Evolutionary conservation across 2,888 invertebrate genomes (phyloP).

Genomic region (Rhagium mordax): DNA sequence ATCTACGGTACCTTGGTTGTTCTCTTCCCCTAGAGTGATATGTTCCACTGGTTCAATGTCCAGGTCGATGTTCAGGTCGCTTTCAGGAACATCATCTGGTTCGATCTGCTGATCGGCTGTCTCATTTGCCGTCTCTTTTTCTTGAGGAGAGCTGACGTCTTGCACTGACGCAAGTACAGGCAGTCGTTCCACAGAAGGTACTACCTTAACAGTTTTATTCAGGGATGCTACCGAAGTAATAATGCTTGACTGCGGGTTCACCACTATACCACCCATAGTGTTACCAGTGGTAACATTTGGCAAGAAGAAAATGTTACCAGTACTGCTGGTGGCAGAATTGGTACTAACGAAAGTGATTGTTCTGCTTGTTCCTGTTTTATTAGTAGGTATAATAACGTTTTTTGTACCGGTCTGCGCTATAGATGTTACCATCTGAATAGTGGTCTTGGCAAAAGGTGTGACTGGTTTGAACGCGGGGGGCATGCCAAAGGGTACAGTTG

Average conservation of each 20-base stretch:
- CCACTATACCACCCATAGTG: constrained; percentile 1
- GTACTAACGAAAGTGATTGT: constrained; percentile 18
- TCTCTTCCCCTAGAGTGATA: constrained; percentile 38
- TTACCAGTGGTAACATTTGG: neutral
- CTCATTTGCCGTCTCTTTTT: neutral
- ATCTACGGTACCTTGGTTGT: constrained; percentile 24
- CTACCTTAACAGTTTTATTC: neutral
- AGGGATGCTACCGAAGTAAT: neutral
- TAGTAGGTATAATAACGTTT: neutral
- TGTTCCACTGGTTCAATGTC: constrained; percentile 47
- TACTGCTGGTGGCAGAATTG: neutral
- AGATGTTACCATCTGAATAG: constrained; percentile 33
- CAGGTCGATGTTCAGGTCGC: neutral
- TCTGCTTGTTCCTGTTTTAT: neutral
- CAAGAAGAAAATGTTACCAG: constrained; percentile 5
- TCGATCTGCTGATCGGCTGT: neutral
- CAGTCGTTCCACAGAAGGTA: neutral
- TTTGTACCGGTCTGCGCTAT: constrained; percentile 13
- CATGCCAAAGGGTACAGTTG: neutral
- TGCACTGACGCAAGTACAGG: neutral
- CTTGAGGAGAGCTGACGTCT: neutral
- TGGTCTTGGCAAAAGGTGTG: constrained; percentile 20
- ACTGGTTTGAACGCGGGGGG: neutral
- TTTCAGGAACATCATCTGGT: neutral
- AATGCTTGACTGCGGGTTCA: constrained; percentile 2